phyloP scores from a whole-genome alignment of 30 jellyfish, hydroid and myxozoan species.

The Hydractinia echinata region DNA sequence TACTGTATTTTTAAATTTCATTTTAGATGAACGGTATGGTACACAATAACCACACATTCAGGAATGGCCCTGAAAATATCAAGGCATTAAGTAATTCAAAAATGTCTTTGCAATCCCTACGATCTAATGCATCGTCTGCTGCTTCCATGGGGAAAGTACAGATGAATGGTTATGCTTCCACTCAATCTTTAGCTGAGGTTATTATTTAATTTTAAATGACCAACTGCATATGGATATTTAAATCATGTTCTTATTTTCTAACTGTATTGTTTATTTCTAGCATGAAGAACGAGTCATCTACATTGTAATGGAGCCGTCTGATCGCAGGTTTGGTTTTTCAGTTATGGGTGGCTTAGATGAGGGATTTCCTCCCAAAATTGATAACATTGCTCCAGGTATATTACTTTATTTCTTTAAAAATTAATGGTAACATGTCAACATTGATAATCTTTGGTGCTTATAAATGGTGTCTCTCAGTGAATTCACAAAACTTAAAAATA shows the following conservation, averaged over 20 bases:
- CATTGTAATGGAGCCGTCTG: conserved; percentile 48
- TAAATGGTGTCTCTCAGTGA: too few relatives aligned
- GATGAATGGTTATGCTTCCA: conserved; percentile 69
- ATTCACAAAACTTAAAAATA: too few relatives aligned
- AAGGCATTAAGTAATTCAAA: conserved; percentile 39
- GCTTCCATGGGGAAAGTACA: neutral
- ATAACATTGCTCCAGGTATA: conserved; percentile 74
- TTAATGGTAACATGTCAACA: too few relatives aligned
- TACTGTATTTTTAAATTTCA: neutral
- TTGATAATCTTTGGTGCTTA: too few relatives aligned
- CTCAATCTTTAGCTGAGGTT: conserved; percentile 75
- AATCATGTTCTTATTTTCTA: neutral
- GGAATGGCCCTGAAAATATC: conserved; percentile 38
- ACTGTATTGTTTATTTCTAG: conserved; percentile 20
- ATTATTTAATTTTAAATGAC: neutral
- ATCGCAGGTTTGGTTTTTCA: conserved; percentile 86
- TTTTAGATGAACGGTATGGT: conserved; percentile 29
- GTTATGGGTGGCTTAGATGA: conserved; percentile 95
- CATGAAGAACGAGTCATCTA: conserved; percentile 48
- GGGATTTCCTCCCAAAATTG: conserved; percentile 89
- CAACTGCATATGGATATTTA: neutral
- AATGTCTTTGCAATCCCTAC: conserved; percentile 34
- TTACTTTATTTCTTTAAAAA: too few relatives aligned
- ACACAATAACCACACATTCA: conserved; percentile 19
- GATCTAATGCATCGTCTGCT: conserved; percentile 38